Base-by-base conservation (phyloP, 1,140 invertebrate genomes). In the Orius insidiosus region DNA sequence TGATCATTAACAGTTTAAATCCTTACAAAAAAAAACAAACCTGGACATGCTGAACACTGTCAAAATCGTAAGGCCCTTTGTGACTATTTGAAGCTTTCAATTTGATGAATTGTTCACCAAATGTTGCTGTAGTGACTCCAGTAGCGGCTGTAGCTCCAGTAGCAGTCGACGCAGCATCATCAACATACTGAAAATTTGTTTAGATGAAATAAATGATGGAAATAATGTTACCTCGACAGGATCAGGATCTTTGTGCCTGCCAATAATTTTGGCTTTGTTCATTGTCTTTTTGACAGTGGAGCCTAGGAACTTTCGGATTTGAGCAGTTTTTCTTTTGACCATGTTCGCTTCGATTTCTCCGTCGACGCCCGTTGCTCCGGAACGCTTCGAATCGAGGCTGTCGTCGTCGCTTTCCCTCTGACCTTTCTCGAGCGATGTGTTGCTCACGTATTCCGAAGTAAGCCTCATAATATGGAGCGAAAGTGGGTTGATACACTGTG, bases 1-100 rank as follows among this genome's bases (percentile, higher is more conserved):
- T 10, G 13, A 15, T 15, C 7, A 39, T 13, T 39, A 39, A 9
- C 6, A 6, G 6, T 36, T 36, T 36, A 36, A 36, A 36, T 7
- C 6, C 37, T 39, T 5, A 19, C 13, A 19, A 41, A 19, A 41
- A 5, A 41, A 41, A 56, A 55, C 50, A 46, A 52, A 70, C 68
- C 63, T 83, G 80, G 2, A 83, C 71, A 50, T 79, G 70, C 58
- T 76, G 65, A 3, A 84, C 62, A 49, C 79, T 76, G 48, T 87
- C 85, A 63, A 95, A 96, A 58, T 97, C 90, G 60, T 89, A 92
- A 0, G 90, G 92, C 1, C 92, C 92, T 64, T 96, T 96, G 60
- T 96, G 87, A 48, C 84, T 89, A 53, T 85, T 88, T 0, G 86
- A 87, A 0, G 87, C 87, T 65, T 94, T 94, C 15, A 94, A 68